phyloP scores from a whole-genome alignment of 2,797 vertebrate genomes.

The Danio aesculapii region DNA sequence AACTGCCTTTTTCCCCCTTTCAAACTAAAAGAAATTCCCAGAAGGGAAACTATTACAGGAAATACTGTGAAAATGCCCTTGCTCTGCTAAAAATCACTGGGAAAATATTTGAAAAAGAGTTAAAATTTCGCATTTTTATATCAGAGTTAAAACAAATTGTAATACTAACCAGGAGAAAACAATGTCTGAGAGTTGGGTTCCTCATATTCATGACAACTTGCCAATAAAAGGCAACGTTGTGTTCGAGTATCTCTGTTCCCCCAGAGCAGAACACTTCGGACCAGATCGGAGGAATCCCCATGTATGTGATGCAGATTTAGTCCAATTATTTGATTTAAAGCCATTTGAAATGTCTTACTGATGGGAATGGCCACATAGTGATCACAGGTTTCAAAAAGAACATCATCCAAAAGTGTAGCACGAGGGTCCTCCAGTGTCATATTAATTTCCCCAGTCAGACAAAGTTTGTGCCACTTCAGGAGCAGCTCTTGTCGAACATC shows the following conservation, averaged over 20 bases:
- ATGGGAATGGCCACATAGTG: conserved; percentile 68
- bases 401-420: conserved; percentile 59
- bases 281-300: conserved; percentile 63
- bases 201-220: conserved; percentile 74
- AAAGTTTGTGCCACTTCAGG: conserved; percentile 82
- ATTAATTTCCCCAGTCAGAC: conserved; percentile 72
- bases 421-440: conserved; percentile 74
- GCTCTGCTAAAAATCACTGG: too few species aligned
- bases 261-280: conserved; percentile 76
- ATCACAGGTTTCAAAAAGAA: conserved; percentile 28
- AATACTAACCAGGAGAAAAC: conserved; percentile 55
- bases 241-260: conserved; percentile 61
- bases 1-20: too few species aligned
- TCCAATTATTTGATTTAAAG: conserved; percentile 68
- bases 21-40: too few species aligned
- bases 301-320: conserved; percentile 61
- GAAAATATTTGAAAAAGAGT: too few species aligned
- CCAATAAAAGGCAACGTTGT: conserved; percentile 78
- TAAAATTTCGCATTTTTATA: too few species aligned
- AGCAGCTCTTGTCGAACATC: conserved; percentile 76
- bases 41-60: too few species aligned
- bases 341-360: conserved; percentile 65
- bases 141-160: too few species aligned
- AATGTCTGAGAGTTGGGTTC: conserved; percentile 56
- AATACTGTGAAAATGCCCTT: too few species aligned